Percentiles rank a stretch among this genome's conserved stretches.
Evolutionary conservation across 1,140 invertebrate genomes (phyloP).

Genomic region (Chrysopa pallens): DNA sequence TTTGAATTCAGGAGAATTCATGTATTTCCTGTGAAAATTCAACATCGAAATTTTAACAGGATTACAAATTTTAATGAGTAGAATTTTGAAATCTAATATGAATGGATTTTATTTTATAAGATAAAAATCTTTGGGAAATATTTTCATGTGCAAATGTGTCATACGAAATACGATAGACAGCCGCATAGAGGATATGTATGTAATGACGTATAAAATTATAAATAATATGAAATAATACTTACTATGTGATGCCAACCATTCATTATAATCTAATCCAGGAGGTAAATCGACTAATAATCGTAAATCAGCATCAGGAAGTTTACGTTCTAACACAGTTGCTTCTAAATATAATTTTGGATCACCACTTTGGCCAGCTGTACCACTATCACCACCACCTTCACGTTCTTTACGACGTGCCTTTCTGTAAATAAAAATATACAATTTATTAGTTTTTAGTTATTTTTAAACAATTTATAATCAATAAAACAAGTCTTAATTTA

Average conservation of each 20-base stretch:
- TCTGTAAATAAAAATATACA: slow-evolving; percentile 39
- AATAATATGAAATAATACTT: slow-evolving; percentile 28
- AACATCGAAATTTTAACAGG: too few relatives aligned
- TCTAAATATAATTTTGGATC: slow-evolving; percentile 92
- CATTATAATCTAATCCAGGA: slow-evolving; percentile 86
- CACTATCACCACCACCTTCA: slow-evolving; percentile 45
- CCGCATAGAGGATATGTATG: too few relatives aligned
- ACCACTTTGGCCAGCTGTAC: slow-evolving; percentile 35
- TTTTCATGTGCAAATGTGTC: too few relatives aligned
- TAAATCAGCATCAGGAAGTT: slow-evolving; percentile 82
- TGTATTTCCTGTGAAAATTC: too few relatives aligned
- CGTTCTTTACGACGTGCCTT: slow-evolving; percentile 94
- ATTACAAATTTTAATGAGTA: too few relatives aligned
- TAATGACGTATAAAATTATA: neutral
- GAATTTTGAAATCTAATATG: too few relatives aligned
- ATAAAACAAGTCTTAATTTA: too few relatives aligned
- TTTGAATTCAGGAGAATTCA: too few relatives aligned
- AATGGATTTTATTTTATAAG: too few relatives aligned
- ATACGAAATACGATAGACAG: too few relatives aligned
- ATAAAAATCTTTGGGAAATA: too few relatives aligned
- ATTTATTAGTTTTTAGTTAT: neutral
- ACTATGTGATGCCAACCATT: slow-evolving; percentile 98
- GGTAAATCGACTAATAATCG: slow-evolving; percentile 83
- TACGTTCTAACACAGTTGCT: slow-evolving; percentile 79
- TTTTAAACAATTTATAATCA: too few relatives aligned